These are phyloP conservation scores for Muscicapa striata DNA, from an alignment of 2,797 vertebrate species.

Conservation along the genomic window DNA sequence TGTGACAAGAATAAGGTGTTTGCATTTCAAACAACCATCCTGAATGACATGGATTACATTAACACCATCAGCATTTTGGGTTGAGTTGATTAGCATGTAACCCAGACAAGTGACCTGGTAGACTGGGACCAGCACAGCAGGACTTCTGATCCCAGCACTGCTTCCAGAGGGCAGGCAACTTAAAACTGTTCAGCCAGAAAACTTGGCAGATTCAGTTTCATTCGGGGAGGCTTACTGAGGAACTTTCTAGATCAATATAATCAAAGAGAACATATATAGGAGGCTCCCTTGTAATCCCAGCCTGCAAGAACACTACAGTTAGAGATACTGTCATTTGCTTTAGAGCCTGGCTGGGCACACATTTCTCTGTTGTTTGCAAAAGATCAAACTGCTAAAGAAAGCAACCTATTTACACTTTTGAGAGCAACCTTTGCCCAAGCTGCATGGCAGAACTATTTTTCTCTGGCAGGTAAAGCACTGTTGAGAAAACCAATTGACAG, in stretches of 20 bases:
- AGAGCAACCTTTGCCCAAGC: neutral
- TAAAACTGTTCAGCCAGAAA: neutral
- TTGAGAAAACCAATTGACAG: neutral
- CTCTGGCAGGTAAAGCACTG: neutral
- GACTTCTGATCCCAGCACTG: neutral
- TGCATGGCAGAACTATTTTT: neutral
- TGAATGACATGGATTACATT: neutral
- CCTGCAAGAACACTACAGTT: neutral
- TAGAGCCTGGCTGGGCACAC: neutral
- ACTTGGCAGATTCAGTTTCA: neutral
- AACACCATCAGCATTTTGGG: accelerated
- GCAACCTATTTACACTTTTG: neutral
- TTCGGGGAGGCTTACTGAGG: neutral
- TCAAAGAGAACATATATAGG: neutral
- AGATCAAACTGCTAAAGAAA: conserved; percentile 17
- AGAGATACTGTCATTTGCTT: neutral
- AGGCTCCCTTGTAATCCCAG: neutral
- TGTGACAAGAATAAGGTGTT: neutral
- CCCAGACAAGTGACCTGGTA: neutral
- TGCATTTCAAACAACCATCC: neutral
- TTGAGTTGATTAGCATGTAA: neutral
- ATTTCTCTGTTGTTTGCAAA: neutral
- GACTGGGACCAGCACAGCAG: neutral
- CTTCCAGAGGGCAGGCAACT: neutral
- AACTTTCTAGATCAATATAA: conserved; percentile 41